Evolutionary conservation across 2,888 invertebrate species (phyloP).

Genomic region (Plebejus argus): DNA sequence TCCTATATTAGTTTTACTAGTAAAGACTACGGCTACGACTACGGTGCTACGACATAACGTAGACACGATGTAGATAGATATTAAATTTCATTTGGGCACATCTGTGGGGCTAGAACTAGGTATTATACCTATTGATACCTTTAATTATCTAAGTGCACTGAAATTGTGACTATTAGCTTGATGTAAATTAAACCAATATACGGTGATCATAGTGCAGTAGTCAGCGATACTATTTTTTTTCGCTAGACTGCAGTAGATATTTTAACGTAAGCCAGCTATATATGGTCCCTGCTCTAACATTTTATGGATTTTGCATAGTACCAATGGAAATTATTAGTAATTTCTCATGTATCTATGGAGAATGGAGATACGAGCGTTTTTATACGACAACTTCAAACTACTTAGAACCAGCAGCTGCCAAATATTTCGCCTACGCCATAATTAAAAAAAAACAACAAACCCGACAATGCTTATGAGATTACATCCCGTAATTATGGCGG

Average conservation of each 20-base stretch:
- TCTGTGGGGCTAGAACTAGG: not conserved
- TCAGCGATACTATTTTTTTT: too few relatives aligned
- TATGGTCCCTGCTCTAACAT: too few relatives aligned
- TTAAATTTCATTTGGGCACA: not conserved
- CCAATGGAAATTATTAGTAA: too few relatives aligned
- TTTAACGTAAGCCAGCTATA: too few relatives aligned
- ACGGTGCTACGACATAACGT: not conserved
- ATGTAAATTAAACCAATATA: too few relatives aligned
- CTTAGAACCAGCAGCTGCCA: not conserved
- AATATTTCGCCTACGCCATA: not conserved
- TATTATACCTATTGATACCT: not conserved
- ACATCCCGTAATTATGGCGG: constrained; percentile 77
- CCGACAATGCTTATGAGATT: constrained; percentile 53
- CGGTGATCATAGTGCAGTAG: too few relatives aligned
- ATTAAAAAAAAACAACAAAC: constrained; percentile 39
- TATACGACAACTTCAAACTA: not conserved
- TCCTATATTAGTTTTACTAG: not conserved
- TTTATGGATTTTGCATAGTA: too few relatives aligned
- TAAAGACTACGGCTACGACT: not conserved
- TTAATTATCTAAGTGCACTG: not conserved
- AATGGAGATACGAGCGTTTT: not conserved
- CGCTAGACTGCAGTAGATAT: too few relatives aligned
- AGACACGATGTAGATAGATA: not conserved
- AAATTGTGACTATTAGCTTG: too few relatives aligned
- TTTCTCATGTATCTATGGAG: too few relatives aligned